A percentile compares a stretch with the other conserved stretches of the same genome.
Conservation (phyloP, 2,797 vertebrate genomes). For the Columba guinea region DNA sequence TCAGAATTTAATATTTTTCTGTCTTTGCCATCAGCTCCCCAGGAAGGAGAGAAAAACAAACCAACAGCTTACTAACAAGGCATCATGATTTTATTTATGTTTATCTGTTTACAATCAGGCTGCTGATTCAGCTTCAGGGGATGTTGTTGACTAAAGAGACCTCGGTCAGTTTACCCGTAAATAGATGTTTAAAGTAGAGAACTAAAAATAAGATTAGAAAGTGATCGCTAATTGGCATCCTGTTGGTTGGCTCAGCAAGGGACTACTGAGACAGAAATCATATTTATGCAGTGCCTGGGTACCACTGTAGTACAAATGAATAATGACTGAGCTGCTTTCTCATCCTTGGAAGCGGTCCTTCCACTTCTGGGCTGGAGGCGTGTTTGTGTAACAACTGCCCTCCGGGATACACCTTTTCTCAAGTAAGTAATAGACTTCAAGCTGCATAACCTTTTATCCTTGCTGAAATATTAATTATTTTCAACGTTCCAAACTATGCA, state of each 20-base stretch:
- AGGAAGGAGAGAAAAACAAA: not conserved
- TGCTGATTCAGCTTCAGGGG: not conserved
- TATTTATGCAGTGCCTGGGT: not conserved
- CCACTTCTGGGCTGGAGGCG: not conserved
- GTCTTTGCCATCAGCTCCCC: not conserved
- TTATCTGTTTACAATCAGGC: not conserved
- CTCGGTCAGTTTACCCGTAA: not conserved
- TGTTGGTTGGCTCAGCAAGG: constrained; percentile 14
- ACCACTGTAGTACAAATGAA: not conserved
- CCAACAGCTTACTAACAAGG: not conserved
- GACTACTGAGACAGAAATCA: not conserved
- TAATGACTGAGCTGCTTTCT: constrained; percentile 28
- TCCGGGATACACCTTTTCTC: not conserved
- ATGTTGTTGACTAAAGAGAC: not conserved
- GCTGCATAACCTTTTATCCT: constrained; percentile 28
- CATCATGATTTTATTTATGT: not conserved
- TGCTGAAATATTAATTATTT: constrained; percentile 34
- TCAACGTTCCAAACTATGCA: not conserved
- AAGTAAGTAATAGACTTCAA: not conserved
- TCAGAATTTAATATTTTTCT: not conserved
- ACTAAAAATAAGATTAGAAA: constrained; percentile 12
- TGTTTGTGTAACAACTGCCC: not conserved
- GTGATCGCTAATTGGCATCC: constrained; percentile 47
- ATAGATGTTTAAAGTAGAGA: not conserved
- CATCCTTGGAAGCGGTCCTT: not conserved